Percentiles rank a stretch among this genome's conserved stretches.
Conservation (phyloP, 1,140 invertebrate genomes). For the Microvelia longipes region DNA sequence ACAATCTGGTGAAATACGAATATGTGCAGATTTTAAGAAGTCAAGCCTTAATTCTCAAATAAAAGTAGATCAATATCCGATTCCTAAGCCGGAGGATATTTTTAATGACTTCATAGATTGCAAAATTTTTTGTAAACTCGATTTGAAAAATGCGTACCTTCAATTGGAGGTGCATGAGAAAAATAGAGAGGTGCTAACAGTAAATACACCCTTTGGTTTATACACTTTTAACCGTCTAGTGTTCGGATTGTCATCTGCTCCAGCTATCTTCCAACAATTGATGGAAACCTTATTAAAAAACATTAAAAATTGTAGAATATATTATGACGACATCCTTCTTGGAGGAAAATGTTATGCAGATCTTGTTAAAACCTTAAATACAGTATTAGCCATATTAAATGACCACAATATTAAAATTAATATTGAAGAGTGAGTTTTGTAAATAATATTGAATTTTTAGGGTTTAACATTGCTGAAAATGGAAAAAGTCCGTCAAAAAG, state of each 20-base stretch:
- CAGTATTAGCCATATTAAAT: background rate
- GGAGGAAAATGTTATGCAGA: background rate
- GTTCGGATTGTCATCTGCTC: background rate
- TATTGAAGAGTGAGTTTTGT: background rate
- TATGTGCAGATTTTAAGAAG: background rate
- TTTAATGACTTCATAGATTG: slow-evolving; percentile 4
- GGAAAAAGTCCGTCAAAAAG: background rate
- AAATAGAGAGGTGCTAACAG: background rate
- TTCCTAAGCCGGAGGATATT: slow-evolving; percentile 7
- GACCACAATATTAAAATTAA: background rate
- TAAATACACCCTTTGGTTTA: background rate
- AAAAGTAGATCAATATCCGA: background rate
- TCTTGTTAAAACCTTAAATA: background rate
- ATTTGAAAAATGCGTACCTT: slow-evolving; percentile 29
- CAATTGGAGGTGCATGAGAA: slow-evolving; percentile 21
- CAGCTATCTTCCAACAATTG: background rate
- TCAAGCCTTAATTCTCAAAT: background rate
- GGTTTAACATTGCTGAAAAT: background rate
- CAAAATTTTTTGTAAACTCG: slow-evolving; percentile 26
- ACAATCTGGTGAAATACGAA: background rate
- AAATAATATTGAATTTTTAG: background rate
- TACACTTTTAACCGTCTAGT: background rate
- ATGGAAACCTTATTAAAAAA: background rate
- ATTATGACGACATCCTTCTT: background rate
- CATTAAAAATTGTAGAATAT: background rate